These are phyloP conservation scores for Ormyrus labotus DNA, from an alignment of 2,888 invertebrate genomes.

Conservation along the genomic window DNA sequence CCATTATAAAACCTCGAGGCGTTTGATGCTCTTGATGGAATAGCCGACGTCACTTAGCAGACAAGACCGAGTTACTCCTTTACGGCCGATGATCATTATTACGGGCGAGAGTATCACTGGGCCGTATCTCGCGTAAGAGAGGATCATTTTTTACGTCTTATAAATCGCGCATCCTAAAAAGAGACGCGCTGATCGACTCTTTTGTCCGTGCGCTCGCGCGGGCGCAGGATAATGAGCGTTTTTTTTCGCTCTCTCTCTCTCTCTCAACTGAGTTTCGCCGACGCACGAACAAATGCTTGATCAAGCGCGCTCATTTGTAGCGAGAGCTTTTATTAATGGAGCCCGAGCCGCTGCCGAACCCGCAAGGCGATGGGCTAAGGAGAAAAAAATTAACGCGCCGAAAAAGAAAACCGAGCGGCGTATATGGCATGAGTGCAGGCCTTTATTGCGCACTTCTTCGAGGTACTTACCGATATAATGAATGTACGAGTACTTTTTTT, in stretches of 20 bases:
- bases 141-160: constrained; percentile 40
- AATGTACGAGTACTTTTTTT: no score
- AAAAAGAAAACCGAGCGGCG: not conserved
- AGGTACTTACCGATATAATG: no score
- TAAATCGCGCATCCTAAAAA: constrained; percentile 18
- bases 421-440: not conserved
- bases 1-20: not conserved
- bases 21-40: constrained; percentile 14
- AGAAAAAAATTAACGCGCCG: no score
- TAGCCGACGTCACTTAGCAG: constrained; percentile 2
- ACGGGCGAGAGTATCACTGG: constrained; percentile 12
- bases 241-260: not conserved
- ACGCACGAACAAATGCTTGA: constrained; percentile 12
- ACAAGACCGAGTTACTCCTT: constrained; percentile 20
- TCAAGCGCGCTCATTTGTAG: constrained; percentile 28
- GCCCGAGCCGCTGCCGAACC: not conserved
- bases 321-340: constrained; percentile 31
- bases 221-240: constrained; percentile 13
- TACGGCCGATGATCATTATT: constrained; percentile 21
- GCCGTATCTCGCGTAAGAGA: constrained; percentile 3
- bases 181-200: constrained; percentile 26
- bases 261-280: not conserved
- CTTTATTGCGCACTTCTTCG: not conserved
- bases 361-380: not conserved
- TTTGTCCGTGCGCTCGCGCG: constrained; percentile 8